Evolutionary conservation across 1,140 invertebrate genomes (phyloP), one percentile per base, ranked within the genome.

Genomic region (Heliconius melpomene): DNA sequence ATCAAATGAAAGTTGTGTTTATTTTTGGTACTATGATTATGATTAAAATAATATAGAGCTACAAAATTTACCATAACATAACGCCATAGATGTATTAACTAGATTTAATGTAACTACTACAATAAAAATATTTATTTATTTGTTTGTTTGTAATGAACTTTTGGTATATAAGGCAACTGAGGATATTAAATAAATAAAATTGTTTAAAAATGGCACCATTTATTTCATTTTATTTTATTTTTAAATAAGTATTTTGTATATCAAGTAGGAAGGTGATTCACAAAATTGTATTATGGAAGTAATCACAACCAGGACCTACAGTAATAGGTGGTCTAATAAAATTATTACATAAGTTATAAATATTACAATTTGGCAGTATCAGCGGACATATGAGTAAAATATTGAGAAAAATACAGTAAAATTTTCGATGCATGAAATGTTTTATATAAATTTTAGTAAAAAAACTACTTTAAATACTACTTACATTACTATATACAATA

Each of bases 301-400:
- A 87, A 86, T 93, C 89, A 91, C 90, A 93, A 93, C 90, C 90
- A 86, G 86, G 84, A 80, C 79, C 82, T 84, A 70, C 7, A n/a
- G 52, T 54, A 54, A 83, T 83, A 89, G 81, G 80, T 87, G 84
- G 82, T 84, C 78, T 79, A 83, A 78, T 82, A 13, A 23, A 57
- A 57, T 79, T 77, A 79, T 78, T 77, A 74, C 73, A 83, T 71
- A 40, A 72, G 74, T 70, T 40, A 79, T 77, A 78, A 80, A 71
- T 74, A 78, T 36, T 50, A 79, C 18, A 79, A 38, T 60, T 77
- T 80, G 74, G 50, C 71, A 77, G 79, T 36, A 80, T n/a, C 38
- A 72, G 11, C 16, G 60, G 60, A 16, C 13, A 3, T 66, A 73
- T 50, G 32, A 57, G 40, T 79, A 70, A 23, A 23, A 52, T 18